Evolutionary conservation across 2,888 invertebrate species (phyloP).

Genomic region (Mythimna albipuncta): DNA sequence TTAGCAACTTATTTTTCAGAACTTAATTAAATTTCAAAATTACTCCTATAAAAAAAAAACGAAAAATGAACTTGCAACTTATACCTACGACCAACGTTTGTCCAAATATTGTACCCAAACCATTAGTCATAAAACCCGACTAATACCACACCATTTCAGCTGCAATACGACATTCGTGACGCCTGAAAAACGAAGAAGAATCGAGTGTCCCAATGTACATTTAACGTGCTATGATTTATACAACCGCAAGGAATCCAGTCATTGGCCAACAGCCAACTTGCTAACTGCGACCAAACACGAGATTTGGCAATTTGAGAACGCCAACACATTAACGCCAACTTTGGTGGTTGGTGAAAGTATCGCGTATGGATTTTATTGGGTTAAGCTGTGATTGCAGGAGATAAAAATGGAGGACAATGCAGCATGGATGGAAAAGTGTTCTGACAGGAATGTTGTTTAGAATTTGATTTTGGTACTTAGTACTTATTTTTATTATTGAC

Average conservation of each 20-base stretch:
- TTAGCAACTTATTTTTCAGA: neutral
- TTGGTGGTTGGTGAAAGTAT: slow-evolving; percentile 48
- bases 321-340: slow-evolving; percentile 69
- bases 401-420: neutral
- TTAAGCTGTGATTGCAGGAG: slow-evolving; percentile 31
- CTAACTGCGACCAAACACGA: slow-evolving; percentile 79
- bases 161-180: slow-evolving; percentile 63
- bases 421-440: slow-evolving; percentile 26
- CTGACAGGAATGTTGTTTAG: neutral
- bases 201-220: slow-evolving; percentile 68
- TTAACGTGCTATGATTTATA: slow-evolving; percentile 75
- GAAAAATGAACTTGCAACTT: neutral
- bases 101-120: slow-evolving; percentile 11
- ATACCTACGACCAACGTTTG: slow-evolving; percentile 16
- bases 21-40: too few species aligned
- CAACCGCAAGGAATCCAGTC: slow-evolving; percentile 68
- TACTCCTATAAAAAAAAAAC: too few species aligned
- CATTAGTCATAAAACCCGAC: slow-evolving; percentile 7
- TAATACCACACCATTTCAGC: slow-evolving; percentile 31
- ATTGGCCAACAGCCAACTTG: slow-evolving; percentile 74
- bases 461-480: slow-evolving; percentile 2
- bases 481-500: too few species aligned
- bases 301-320: slow-evolving; percentile 76
- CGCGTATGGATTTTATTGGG: slow-evolving; percentile 45
- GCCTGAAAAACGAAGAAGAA: slow-evolving; percentile 52